These are phyloP conservation scores for Xiphydria camelus DNA, from an alignment of 2,888 invertebrate genomes.

Conservation along the genomic window DNA sequence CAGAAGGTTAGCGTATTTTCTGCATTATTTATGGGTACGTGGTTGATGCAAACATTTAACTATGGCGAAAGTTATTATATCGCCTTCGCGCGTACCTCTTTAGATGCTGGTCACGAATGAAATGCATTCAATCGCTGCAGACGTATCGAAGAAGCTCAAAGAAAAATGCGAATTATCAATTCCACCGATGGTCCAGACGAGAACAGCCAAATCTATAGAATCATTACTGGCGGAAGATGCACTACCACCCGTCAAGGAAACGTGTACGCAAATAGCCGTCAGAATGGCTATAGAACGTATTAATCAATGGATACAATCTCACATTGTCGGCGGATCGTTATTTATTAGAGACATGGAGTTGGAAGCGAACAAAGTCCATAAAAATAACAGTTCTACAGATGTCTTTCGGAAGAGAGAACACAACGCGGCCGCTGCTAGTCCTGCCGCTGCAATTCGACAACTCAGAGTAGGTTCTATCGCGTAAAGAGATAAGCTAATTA, in stretches of 20 bases:
- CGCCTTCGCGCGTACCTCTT: too few species aligned
- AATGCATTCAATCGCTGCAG: neutral
- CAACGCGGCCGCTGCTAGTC: constrained; percentile 36
- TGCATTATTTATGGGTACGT: too few species aligned
- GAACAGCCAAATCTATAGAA: constrained; percentile 47
- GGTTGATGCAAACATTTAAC: too few species aligned
- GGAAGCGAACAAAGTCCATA: constrained; percentile 36
- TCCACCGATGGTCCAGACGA: constrained; percentile 37
- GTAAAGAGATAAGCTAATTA: too few species aligned
- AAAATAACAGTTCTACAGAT: constrained; percentile 20
- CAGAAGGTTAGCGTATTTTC: too few species aligned
- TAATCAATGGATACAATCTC: constrained; percentile 63
- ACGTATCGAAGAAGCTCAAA: constrained; percentile 31
- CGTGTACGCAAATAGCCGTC: constrained; percentile 60
- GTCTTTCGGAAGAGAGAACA: constrained; percentile 26
- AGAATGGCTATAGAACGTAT: constrained; percentile 61
- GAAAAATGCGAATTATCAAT: constrained; percentile 37
- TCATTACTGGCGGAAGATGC: constrained; percentile 63
- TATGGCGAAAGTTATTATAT: too few species aligned
- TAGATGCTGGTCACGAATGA: neutral
- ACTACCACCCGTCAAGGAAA: constrained; percentile 57
- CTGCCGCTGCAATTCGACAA: constrained; percentile 37
- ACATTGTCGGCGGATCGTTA: constrained; percentile 44
- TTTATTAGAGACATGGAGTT: constrained; percentile 45
- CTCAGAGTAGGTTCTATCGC: constrained; percentile 38